Evolutionary conservation across 2,888 invertebrate genomes (phyloP).

Genomic region (Amitus sp.): DNA sequence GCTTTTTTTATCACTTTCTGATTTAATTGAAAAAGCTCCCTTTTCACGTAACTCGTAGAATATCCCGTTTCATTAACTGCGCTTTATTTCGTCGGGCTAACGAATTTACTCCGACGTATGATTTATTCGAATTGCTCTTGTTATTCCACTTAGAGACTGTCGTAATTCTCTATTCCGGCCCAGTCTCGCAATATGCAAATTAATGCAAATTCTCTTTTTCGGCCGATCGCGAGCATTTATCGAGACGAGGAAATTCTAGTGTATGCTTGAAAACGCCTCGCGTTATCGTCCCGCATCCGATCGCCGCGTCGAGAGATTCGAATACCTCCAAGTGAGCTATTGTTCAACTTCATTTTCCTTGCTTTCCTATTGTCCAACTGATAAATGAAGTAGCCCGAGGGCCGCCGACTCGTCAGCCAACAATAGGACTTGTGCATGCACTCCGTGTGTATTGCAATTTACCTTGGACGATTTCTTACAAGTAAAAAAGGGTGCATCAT

Average conservation of each 20-base stretch:
- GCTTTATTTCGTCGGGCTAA: conserved; percentile 42
- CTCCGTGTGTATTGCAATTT: too few relatives aligned
- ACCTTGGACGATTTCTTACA: too few relatives aligned
- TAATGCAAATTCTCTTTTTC: neutral
- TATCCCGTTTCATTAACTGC: conserved; percentile 13
- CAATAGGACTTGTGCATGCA: too few relatives aligned
- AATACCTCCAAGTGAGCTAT: conserved; percentile 44
- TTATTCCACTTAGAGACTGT: neutral
- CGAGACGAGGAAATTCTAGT: conserved; percentile 31
- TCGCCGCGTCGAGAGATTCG: conserved; percentile 25
- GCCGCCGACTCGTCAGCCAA: conserved; percentile 44
- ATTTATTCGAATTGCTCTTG: conserved; percentile 6
- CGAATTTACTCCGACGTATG: conserved; percentile 17
- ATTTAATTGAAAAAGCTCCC: conserved; percentile 56
- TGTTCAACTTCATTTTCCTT: conserved; percentile 60
- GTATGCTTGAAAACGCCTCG: conserved; percentile 40
- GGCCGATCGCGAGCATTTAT: conserved; percentile 9
- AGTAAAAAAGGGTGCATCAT: too few relatives aligned
- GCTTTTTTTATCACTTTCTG: conserved; percentile 37
- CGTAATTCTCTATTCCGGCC: neutral
- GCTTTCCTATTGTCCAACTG: too few relatives aligned
- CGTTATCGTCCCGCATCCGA: conserved; percentile 35
- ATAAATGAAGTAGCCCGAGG: conserved; percentile 57
- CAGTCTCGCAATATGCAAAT: neutral
- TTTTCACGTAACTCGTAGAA: conserved; percentile 27